These are phyloP conservation scores for Platysteira castanea DNA, from an alignment of 2,113 vertebrate genomes.

Conservation along the genomic window DNA sequence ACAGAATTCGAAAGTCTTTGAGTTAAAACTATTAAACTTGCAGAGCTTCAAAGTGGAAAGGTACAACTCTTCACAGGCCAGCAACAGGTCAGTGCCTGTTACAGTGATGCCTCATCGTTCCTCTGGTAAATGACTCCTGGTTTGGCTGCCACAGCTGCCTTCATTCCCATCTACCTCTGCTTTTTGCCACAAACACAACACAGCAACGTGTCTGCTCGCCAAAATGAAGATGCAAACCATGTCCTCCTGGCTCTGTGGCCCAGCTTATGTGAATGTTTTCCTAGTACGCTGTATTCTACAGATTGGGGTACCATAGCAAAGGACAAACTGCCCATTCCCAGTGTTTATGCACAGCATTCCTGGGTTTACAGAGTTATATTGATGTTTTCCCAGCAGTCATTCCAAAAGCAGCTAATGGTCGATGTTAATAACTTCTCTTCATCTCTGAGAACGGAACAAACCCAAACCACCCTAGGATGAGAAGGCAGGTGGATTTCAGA, in stretches of 20 bases:
- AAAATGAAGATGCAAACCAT: neutral
- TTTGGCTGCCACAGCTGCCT: neutral
- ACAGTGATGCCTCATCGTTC: neutral
- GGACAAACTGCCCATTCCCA: neutral
- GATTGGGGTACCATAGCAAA: neutral
- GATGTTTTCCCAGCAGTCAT: neutral
- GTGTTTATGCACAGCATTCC: neutral
- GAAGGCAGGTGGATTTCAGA: neutral
- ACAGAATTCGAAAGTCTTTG: neutral
- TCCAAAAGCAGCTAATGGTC: neutral
- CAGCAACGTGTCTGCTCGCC: neutral
- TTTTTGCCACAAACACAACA: neutral
- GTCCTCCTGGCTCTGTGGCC: neutral
- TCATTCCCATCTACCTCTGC: neutral
- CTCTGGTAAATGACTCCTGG: neutral
- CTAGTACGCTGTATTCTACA: neutral
- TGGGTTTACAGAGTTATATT: neutral
- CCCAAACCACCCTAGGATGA: neutral
- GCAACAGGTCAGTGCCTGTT: constrained; percentile 37
- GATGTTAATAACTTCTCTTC: neutral
- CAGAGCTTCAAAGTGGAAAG: neutral
- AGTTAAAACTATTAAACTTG: neutral
- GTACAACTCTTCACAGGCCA: neutral
- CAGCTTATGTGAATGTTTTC: neutral
- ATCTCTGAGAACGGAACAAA: neutral